Base-by-base conservation (phyloP, 2,888 invertebrate genomes). In the Ptilodon capucinus region DNA sequence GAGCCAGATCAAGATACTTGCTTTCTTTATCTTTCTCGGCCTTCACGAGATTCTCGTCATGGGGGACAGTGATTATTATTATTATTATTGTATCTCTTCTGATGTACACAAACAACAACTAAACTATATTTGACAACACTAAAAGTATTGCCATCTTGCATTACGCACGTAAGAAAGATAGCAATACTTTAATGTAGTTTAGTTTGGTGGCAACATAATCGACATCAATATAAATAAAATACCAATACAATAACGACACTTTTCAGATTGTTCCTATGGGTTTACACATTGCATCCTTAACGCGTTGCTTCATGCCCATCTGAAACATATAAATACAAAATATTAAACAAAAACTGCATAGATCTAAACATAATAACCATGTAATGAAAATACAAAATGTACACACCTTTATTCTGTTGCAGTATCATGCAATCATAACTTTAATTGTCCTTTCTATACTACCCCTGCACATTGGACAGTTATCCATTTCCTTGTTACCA, bases 381-480 rank as follows among this genome's bases (percentile, higher is more conserved):
- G 13, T 32, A 28, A 11, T n/a, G 1, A 23, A 13, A 1, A 6
- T 32, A 28, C 25, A 28, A 28, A 5, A 32, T 14, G 28, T 16
- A 17, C 18, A 41, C 3, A 30, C 25, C 17, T 34, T 41, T 48
- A 52, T 48, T 47, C 57, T 45, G 42, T 42, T 46, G 44, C 38
- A 54, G 44, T 57, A 76, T 92, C 84, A 93, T 65, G 92, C 86
- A 71, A 92, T 75, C 64, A 93, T 87, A 59, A 94, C 92, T 80
- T 92, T 92, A 59, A 96, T 94, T 86, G 92, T 95, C 68, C 93
- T 93, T 63, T 94, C 92, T 64, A 97, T 95, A 23, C 66, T 72
- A 51, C 92, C 91, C 71, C 97, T 92, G 77, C 97, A 97, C 92
- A 97, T 92, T 5, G 97, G 97, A 81, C 97, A 97, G 51, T 86